These are phyloP conservation scores for Desoria tigrina DNA, from an alignment of 2,888 invertebrate genomes.

Conservation along the genomic window DNA sequence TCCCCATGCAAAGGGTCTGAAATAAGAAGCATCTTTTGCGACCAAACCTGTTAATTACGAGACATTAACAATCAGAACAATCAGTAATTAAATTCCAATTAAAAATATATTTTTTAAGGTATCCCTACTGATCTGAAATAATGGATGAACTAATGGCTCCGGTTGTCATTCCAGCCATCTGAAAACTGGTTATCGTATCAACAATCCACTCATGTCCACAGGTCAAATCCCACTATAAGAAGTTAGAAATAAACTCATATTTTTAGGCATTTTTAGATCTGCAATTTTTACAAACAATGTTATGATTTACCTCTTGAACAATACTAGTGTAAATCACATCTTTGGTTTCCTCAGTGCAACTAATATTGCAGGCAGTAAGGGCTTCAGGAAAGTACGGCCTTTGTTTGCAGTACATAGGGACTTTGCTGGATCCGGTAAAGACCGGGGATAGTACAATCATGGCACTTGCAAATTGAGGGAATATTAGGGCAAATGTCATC, in stretches of 20 bases:
- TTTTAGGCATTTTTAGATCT: neutral
- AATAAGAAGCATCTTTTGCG: conserved; percentile 35
- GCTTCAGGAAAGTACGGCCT: conserved; percentile 28
- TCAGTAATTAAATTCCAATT: neutral
- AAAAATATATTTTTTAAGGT: neutral
- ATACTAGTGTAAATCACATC: conserved; percentile 32
- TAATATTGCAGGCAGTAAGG: conserved; percentile 20
- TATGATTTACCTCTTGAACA: conserved; percentile 39
- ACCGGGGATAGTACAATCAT: conserved; percentile 43
- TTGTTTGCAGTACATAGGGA: conserved; percentile 34
- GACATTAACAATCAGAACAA: too few species aligned
- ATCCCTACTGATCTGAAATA: conserved; percentile 39
- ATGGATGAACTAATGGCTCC: conserved; percentile 40
- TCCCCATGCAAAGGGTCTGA: conserved; percentile 37
- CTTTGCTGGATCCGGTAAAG: conserved; percentile 38
- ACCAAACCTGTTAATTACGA: conserved; percentile 29
- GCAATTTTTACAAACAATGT: neutral
- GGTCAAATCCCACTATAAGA: conserved; percentile 38
- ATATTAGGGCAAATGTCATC: conserved; percentile 37
- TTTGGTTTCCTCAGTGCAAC: conserved; percentile 29
- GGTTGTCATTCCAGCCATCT: conserved; percentile 46
- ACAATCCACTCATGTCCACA: conserved; percentile 40
- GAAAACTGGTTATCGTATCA: conserved; percentile 39
- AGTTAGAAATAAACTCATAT: neutral
- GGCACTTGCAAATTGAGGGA: conserved; percentile 40